Evolutionary conservation across 2,113 vertebrate genomes (phyloP).

Genomic region (Malurus cyaneus): DNA sequence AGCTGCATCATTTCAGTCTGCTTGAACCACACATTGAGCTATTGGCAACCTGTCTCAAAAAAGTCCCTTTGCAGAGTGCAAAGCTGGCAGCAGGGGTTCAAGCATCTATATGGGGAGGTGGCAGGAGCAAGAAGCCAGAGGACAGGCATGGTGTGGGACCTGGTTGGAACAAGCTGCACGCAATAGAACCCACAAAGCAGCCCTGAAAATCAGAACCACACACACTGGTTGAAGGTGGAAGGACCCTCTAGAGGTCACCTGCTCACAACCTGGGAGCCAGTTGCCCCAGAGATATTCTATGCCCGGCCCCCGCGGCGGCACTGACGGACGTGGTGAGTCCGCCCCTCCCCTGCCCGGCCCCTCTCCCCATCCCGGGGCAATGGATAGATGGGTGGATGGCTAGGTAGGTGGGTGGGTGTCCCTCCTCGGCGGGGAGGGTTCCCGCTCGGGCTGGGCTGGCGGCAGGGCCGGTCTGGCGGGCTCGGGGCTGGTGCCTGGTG

Average conservation of each 20-base stretch:
- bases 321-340: constrained; percentile 4
- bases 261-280: background rate
- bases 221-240: background rate
- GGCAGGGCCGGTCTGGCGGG: no score
- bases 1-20: background rate
- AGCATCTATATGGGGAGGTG: background rate
- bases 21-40: background rate
- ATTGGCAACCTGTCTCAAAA: background rate
- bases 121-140: background rate
- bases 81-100: background rate
- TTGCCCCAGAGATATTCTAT: no score
- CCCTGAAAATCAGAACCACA: background rate
- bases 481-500: background rate
- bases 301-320: background rate
- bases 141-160: background rate
- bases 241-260: background rate
- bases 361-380: no score
- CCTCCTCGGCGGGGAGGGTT: no score
- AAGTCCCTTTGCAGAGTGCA: background rate
- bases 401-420: background rate
- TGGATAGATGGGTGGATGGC: background rate
- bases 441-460: background rate
- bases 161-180: background rate
- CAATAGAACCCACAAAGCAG: background rate
- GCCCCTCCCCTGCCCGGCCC: background rate